phyloP scores from a whole-genome alignment of 2,113 vertebrate species.

The Rhinolophus sinicus region DNA sequence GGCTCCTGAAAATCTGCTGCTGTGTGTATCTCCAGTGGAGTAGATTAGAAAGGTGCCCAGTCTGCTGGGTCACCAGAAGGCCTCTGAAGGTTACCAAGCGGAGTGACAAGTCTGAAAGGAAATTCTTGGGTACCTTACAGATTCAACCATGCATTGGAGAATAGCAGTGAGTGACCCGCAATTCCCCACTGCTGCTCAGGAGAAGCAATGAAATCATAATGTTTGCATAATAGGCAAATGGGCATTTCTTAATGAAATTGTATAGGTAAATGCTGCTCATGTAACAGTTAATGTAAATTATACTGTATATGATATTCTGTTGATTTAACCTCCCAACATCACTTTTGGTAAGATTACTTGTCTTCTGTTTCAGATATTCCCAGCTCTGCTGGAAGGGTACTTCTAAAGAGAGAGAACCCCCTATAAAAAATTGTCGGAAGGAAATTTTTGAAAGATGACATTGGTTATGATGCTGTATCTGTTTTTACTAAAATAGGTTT shows the following conservation, averaged over 20 bases:
- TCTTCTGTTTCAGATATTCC: not conserved
- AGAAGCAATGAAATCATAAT: not conserved
- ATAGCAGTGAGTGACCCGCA: not conserved
- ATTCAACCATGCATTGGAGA: not conserved
- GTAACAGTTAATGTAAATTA: not conserved
- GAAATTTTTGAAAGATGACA: not conserved
- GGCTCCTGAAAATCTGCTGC: not conserved
- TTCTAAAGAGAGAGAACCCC: not conserved
- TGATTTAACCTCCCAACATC: not conserved
- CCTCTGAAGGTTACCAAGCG: not conserved
- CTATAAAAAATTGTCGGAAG: not conserved
- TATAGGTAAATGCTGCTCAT: not conserved
- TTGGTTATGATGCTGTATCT: not conserved
- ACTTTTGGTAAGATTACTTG: not conserved
- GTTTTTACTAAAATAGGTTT: not conserved
- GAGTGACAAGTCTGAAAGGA: not conserved
- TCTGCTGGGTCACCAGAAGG: not conserved
- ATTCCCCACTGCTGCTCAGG: not conserved
- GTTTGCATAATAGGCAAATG: not conserved
- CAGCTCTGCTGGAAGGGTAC: not conserved
- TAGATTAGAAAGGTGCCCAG: accelerated
- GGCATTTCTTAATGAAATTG: not conserved
- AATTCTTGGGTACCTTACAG: not conserved
- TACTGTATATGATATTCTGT: not conserved
- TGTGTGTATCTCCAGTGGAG: not conserved